Evolutionary conservation across 2,797 vertebrate genomes (phyloP), one percentile per base, ranked within the genome.

Genomic region (Oreonectes daqikongensis): DNA sequence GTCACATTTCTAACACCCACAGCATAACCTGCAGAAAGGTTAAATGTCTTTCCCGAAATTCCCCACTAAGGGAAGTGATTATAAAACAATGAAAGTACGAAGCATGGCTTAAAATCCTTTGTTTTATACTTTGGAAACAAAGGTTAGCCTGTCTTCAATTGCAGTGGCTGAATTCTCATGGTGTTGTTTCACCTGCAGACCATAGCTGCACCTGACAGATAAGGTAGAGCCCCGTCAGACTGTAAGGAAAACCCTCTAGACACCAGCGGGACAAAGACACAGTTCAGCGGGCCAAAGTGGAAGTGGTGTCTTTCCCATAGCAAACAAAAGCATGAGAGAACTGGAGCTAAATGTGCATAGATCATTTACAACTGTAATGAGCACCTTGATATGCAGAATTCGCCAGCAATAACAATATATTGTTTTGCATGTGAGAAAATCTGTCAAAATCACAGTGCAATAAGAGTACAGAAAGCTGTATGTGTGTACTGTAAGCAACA

Each of bases 301-400:
- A 87, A 86, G 87, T 82, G 79, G 68, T 86, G 85, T 84, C 79
- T 86, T 90, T 90, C 89, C 88, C 91, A 90, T 86, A 83, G 63
- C 61, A 61, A 89, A 92, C 90, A 92, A 92, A 90, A 82, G 86
- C 83, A 4, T 80, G 66, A 72, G 82, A 85, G 85, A 87, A 89
- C 80, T 78, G 82, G 75, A 88, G 85, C 85, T 82, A 88, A 73
- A 86, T 73, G 77, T 79, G 69, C 84, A 82, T 28, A 18, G 89
- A 90, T 91, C 88, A 74, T 84, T 90, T 90, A 88, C 90, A 86
- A 63, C 78, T 86, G 90, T 89, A 90, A 90, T 86, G 84, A 89
- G 84, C 84, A 86, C 79, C 81, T 85, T 85, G 87, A 86, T 81
- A 87, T 86, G 84, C 22, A 81, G 80, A 85, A 68, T 85, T 78